A percentile compares a stretch with the other conserved stretches of the same genome.
Evolutionary conservation across 2,113 vertebrate genomes (phyloP).

Genomic region (Heterotilapia buettikoferi): DNA sequence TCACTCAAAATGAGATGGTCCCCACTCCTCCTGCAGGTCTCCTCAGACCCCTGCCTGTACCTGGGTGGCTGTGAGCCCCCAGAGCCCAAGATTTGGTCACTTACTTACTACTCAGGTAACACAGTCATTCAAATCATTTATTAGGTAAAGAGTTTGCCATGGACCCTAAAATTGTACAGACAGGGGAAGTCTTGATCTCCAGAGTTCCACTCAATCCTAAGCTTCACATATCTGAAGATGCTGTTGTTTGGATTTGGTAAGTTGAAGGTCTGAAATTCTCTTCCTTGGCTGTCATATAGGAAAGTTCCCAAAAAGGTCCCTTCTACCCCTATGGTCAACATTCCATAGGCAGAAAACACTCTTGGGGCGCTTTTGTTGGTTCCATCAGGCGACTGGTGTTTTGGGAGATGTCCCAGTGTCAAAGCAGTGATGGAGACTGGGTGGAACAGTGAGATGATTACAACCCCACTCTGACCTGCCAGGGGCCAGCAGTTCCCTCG

Average conservation of each 20-base stretch:
- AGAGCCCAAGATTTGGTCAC: not conserved
- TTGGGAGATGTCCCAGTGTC: not conserved
- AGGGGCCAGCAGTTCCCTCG: not conserved
- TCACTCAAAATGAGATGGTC: not conserved
- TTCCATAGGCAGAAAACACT: not conserved
- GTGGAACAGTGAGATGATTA: too few relatives aligned
- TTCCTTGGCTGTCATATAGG: not conserved
- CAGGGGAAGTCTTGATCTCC: not conserved
- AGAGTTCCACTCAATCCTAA: not conserved
- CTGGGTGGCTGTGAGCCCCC: not conserved
- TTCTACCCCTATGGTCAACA: not conserved
- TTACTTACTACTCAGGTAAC: not conserved
- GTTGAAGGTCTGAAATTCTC: not conserved
- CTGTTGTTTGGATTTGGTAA: not conserved
- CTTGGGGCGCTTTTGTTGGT: not conserved
- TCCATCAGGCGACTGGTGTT: not conserved
- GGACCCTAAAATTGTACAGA: not conserved
- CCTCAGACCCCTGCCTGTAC: not conserved
- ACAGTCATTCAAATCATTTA: not conserved
- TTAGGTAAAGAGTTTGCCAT: not conserved
- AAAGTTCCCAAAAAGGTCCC: not conserved
- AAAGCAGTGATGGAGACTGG: not conserved
- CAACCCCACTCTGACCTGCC: too few relatives aligned
- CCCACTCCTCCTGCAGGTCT: not conserved
- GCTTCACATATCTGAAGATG: not conserved